Conservation (phyloP, 2,888 invertebrate genomes). For the Blomia tropicalis region DNA sequence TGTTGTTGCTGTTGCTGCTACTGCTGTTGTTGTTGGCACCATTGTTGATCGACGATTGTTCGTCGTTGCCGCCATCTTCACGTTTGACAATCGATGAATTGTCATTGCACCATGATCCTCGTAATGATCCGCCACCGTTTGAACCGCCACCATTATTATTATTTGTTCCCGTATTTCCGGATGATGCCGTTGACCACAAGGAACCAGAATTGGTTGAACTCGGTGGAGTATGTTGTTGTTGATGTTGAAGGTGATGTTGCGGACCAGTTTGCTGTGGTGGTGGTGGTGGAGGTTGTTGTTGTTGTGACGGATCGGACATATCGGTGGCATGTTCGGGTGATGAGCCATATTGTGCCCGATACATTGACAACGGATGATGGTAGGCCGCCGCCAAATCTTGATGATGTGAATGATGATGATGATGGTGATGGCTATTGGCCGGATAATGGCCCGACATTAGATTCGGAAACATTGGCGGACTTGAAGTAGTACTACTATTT, state of each 20-base stretch:
- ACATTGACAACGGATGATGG: slow-evolving; percentile 10
- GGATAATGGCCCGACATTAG: slow-evolving; percentile 21
- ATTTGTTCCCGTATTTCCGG: too few relatives aligned
- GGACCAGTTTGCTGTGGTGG: not conserved
- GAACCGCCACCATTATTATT: slow-evolving; percentile 4
- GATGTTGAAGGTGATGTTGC: slow-evolving; percentile 10
- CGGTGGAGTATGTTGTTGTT: not conserved
- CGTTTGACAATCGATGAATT: not conserved
- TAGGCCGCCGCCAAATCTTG: not conserved
- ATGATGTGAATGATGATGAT: not conserved
- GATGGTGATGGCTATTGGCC: not conserved
- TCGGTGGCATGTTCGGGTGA: slow-evolving; percentile 11
- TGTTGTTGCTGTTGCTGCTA: not conserved
- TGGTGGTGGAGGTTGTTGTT: too few relatives aligned
- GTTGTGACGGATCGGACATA: slow-evolving; percentile 4
- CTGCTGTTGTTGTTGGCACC: not conserved
- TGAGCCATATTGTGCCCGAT: slow-evolving; percentile 13
- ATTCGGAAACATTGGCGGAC: slow-evolving; percentile 17
- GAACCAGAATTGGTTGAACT: slow-evolving; percentile 7
- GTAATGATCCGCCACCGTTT: not conserved
- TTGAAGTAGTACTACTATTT: not conserved
- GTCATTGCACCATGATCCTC: not conserved
- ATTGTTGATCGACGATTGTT: not conserved
- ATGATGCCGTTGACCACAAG: not conserved
- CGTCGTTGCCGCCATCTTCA: not conserved